Evolutionary conservation across 2,797 vertebrate species (phyloP), one percentile per base, ranked within the genome.

Genomic region (Anas acuta): DNA sequence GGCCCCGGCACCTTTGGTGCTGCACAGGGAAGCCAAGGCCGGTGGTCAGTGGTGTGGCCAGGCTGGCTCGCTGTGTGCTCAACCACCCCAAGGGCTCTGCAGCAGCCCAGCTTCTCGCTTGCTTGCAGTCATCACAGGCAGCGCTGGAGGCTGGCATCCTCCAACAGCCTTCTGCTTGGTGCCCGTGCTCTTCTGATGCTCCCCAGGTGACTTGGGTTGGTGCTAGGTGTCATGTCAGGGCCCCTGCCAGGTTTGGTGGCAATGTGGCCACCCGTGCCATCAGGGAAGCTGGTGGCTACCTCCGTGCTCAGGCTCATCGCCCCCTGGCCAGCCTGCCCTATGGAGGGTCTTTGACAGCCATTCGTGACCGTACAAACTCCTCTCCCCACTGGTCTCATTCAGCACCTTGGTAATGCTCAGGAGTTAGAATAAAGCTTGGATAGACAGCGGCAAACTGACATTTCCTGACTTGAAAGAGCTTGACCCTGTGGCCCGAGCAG

Each of bases 81-180:
- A 32, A 28, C 22, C n/a, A 7, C 28, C 47, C 32, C 26, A 41
- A 4, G 30, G 33, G 4, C n/a, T 53, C 47, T 17, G 65, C 37
- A 15, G 35, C 97, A 98, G 93, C 88, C 93, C 96, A 93, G 97
- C 97, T 97, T 97, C 95, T 91, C 73, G 85, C 95, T 77, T 95
- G 96, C 97, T 96, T 95, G 96, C 87, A 87, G 89, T 94, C 96
- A 96, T 97, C 97, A 95, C 89, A 93, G 37, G 81, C 66, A 84
- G 65, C 73, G 54, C 30, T 45, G 54, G 54, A 39, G 74, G 47
- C 47, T 79, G 88, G 86, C 87, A 9, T 18, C 76, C 77, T 64
- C 65, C 45, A 53, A 77, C 87, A 90, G 77, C 72, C 51, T 39
- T 72, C 86, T 62, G 49, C 23, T 23, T 39, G 30, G 30, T n/a